Evolutionary conservation across 2,888 invertebrate species (phyloP), one percentile per base, ranked within the genome.

Genomic region (Octodonta nipae): DNA sequence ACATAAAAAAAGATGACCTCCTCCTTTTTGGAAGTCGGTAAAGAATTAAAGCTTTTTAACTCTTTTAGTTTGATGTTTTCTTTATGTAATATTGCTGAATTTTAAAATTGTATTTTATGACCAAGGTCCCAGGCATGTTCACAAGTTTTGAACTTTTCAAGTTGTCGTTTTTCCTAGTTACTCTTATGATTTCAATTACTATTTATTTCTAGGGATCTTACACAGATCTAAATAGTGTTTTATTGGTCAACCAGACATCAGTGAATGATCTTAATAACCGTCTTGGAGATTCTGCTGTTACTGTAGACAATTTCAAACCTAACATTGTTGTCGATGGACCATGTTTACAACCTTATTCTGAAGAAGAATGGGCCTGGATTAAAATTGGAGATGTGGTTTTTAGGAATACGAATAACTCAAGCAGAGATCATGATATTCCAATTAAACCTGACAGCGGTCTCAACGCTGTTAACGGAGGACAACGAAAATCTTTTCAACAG

Each of bases 291-390:
- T 47, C 49, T 7, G 49, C 45, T 5, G 56, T 71, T 3, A 50
- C 60, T 6, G 49, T 56, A 8, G 44, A 60, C 15, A 63, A 68
- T 47, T 72, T 73, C 49, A 55, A 74, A 34, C 70, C 72, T 4
- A 74, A 70, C 48, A 62, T 75, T 30, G 47, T 70, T 1, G 55
- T 73, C 2, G 58, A 63, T 12, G 66, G 64, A 11, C 50, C 52
- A 10, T 44, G 54, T 15, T 33, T 52, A 5, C 30, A 38, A 28
- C 49, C 68, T 2, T 69, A 58, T 42, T 59, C 50, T 4, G 71
- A 73, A 54, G 71, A 73, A 38, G 43, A 55, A 10, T 73, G 71
- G 71, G 57, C 63, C 13, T 71, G 67, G 61, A 54, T 73, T n/a
- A 66, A 62, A 50, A 65, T 73, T 16, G 72, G 72, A 0, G 55